Evolutionary conservation across 2,888 invertebrate species (phyloP).

Genomic region (Doris montereyensis): DNA sequence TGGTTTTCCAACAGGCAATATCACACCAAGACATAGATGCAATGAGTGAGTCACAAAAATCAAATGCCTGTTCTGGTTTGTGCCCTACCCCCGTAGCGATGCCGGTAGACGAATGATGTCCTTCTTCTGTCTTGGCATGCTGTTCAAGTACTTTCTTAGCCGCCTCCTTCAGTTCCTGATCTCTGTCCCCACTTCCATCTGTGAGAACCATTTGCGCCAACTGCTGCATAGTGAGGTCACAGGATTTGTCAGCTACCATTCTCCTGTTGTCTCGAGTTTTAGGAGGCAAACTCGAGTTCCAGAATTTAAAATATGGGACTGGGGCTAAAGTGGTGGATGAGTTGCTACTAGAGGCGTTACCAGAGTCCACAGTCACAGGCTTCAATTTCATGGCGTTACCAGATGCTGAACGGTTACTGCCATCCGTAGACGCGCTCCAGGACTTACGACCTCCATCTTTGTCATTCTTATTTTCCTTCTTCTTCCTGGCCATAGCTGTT

Average conservation of each 20-base stretch:
- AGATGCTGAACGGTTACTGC: slow-evolving; percentile 1
- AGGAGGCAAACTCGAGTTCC: slow-evolving; percentile 40
- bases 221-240: slow-evolving; percentile 34
- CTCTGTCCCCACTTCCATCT: slow-evolving; percentile 16
- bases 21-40: too few relatives aligned
- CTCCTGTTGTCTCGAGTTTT: not conserved
- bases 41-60: too few relatives aligned
- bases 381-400: slow-evolving; percentile 4
- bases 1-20: too few relatives aligned
- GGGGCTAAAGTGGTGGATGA: not conserved
- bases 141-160: slow-evolving; percentile 26
- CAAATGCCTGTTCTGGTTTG: too few relatives aligned
- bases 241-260: not conserved
- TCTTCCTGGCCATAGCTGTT: not conserved
- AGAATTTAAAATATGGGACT: slow-evolving; percentile 45
- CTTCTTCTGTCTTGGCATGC: not conserved
- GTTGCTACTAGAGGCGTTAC: not conserved
- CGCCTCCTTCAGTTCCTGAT: slow-evolving; percentile 9
- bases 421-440: slow-evolving; percentile 31
- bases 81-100: slow-evolving; percentile 22
- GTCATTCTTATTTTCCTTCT: not conserved
- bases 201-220: slow-evolving; percentile 41
- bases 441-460: slow-evolving; percentile 6
- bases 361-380: not conserved
- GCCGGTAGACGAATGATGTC: not conserved